phyloP scores from a whole-genome alignment of 2,888 invertebrate genomes.

The Salticus scenicus region DNA sequence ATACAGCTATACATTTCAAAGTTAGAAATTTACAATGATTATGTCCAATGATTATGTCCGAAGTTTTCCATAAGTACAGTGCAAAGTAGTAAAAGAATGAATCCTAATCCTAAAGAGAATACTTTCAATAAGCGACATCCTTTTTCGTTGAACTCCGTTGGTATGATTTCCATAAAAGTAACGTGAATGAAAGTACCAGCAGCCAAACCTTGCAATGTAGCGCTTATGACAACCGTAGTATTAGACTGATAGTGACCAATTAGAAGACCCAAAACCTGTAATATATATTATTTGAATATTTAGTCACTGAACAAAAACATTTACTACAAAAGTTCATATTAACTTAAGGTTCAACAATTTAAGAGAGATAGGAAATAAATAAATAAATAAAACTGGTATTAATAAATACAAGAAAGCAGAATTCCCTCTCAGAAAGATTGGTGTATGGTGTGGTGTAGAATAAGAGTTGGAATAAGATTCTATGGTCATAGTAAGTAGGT shows the following conservation, averaged over 20 bases:
- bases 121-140: slow-evolving; percentile 71
- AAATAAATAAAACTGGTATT: no score
- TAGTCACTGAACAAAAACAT: not conserved
- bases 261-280: slow-evolving; percentile 69
- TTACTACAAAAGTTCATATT: no score
- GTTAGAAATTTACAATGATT: no score
- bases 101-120: slow-evolving; percentile 73
- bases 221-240: slow-evolving; percentile 71
- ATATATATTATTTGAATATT: no score
- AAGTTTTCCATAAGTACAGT: slow-evolving; percentile 41
- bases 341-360: no score
- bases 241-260: slow-evolving; percentile 70
- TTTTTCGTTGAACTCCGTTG: slow-evolving; percentile 70
- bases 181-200: slow-evolving; percentile 75
- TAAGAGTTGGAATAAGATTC: no score
- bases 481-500: no score
- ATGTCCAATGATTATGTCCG: slow-evolving; percentile 20
- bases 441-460: no score
- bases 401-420: no score
- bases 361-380: no score
- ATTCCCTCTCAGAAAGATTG: no score
- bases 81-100: slow-evolving; percentile 65
- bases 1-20: no score
- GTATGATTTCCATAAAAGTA: slow-evolving; percentile 74
- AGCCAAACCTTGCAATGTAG: slow-evolving; percentile 73